Evolutionary conservation across 37 sponge, comb jelly and placozoan species (phyloP), one percentile per base, ranked within the genome.

Genomic region (Ephydatia muelleri): DNA sequence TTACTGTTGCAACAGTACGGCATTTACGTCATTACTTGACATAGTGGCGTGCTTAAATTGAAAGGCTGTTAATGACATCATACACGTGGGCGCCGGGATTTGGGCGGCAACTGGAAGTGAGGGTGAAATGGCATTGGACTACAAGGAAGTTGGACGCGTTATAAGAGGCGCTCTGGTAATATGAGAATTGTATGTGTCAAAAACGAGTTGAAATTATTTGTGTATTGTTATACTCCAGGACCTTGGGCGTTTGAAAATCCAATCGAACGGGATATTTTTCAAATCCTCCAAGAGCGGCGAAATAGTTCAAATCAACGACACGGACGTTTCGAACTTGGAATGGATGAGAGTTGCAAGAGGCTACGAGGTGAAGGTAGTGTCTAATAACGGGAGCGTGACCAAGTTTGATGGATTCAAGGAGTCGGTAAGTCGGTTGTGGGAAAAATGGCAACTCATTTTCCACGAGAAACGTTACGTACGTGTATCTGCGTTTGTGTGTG

Each of bases 351-450:
- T 78, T 29, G 96, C 97, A 4, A 80, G 77, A 33, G 97, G 97
- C 13, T 91, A 75, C 65, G 96, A 91, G 77, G 37, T 97, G 66
- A 92, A 93, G 80, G 49, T 97, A 19, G 29, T 95, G 2, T 43
- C 79, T 14, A 72, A 80, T 49, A 82, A 84, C 40, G 94, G 94
- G 6, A 38, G 69, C 21, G 69, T 92, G 5, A 68, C 78, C 34
- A 95, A 95, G 70, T 95, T 93, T 77, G 87, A 80, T 76, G 97
- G 97, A 38, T 97, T 97, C 91, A 95, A 97, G 38, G 97, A 97
- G 67, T 79, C 89, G 40, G 97, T 97, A 77, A 92, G 89, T 80
- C 25, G 0, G 1, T 76, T 6, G n/a, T 43, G 43, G 6, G 43
- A 3, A 3, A n/a, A n/a, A n/a, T n/a, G n/a, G n/a, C n/a, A n/a